These are phyloP conservation scores for Magallana nippona DNA, from an alignment of 2,888 invertebrate genomes.

Conservation along the genomic window DNA sequence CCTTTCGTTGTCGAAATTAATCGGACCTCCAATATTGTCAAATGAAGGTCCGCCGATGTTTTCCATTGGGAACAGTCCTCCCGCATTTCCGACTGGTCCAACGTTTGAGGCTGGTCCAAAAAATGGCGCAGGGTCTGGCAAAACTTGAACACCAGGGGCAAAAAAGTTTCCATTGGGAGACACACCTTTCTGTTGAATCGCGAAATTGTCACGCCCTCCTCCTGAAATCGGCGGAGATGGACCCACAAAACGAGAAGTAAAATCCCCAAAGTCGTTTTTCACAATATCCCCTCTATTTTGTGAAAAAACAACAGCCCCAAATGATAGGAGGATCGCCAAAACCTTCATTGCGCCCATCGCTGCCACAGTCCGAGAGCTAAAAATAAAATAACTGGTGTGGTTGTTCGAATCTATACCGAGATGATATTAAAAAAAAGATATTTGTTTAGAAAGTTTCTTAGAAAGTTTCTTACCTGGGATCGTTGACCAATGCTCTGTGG, in stretches of 20 bases:
- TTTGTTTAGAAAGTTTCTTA: too few species aligned
- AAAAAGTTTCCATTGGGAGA: slow-evolving; percentile 13
- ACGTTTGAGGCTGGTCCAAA: not conserved
- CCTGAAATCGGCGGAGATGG: not conserved
- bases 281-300: not conserved
- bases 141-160: not conserved
- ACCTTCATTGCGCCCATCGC: not conserved
- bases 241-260: not conserved
- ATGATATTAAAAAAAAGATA: too few species aligned
- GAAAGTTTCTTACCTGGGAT: too few species aligned
- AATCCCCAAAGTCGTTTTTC: not conserved
- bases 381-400: not conserved
- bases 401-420: too few species aligned
- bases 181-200: not conserved
- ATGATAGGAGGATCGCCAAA: not conserved
- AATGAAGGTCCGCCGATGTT: not conserved
- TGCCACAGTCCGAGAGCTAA: not conserved
- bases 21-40: not conserved
- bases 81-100: not conserved
- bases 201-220: too few species aligned
- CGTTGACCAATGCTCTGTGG: too few species aligned
- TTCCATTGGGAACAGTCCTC: not conserved
- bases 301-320: not conserved
- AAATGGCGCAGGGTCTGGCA: not conserved
- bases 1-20: not conserved